Percentiles rank a stretch among this genome's conserved stretches.
Evolutionary conservation across 2,797 vertebrate genomes (phyloP).

Genomic region (Sebastiscus tertius): DNA sequence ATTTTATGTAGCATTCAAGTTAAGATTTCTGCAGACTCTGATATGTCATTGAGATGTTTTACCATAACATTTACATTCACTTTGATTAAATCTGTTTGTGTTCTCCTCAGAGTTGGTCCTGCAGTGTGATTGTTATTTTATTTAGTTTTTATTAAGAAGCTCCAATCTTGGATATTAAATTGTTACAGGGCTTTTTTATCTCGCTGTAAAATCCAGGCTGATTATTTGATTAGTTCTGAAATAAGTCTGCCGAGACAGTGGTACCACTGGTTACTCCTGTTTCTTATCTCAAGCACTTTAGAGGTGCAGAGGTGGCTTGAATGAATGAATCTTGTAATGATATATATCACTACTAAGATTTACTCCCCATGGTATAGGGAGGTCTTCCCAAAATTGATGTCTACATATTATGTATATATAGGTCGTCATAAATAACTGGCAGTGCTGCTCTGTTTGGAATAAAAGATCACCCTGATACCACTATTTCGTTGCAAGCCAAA

Average conservation of each 20-base stretch:
- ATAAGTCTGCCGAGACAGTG: constrained; percentile 3
- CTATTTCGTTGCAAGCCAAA: background rate
- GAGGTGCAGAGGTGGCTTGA: background rate
- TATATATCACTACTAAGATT: background rate
- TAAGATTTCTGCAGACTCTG: background rate
- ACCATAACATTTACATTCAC: background rate
- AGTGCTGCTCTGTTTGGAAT: constrained; percentile 21
- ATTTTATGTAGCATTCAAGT: background rate
- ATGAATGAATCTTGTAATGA: background rate
- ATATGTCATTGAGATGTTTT: background rate
- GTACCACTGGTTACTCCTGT: constrained; percentile 3
- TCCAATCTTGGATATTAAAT: background rate
- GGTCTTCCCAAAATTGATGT: constrained; percentile 14
- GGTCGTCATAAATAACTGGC: constrained; percentile 20
- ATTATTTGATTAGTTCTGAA: background rate
- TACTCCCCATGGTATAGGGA: background rate
- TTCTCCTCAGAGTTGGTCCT: background rate
- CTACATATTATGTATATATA: background rate
- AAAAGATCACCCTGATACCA: constrained; percentile 1
- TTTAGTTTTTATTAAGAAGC: background rate
- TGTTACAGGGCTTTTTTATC: background rate
- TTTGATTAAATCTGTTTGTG: background rate
- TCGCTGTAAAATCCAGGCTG: background rate
- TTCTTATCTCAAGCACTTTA: constrained; percentile 29
- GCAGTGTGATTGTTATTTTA: background rate